Conservation (phyloP, 2,888 invertebrate genomes). For the Listrodromus nycthemerus region DNA sequence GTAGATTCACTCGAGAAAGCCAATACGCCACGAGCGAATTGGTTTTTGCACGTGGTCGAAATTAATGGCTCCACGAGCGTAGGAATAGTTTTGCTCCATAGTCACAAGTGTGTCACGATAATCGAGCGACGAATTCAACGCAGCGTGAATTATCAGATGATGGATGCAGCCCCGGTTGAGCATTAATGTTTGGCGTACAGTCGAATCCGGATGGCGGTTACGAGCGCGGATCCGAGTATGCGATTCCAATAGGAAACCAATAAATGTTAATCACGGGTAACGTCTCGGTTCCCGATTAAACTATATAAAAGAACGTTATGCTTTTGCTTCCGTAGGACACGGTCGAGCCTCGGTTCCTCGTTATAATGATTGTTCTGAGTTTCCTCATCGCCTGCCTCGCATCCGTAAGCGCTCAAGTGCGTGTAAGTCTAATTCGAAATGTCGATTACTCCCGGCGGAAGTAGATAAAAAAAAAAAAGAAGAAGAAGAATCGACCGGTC, state of each 20-base stretch:
- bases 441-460: not conserved
- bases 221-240: conserved; percentile 49
- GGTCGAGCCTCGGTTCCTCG: conserved; percentile 16
- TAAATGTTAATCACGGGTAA: conserved; percentile 43
- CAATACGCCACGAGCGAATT: conserved; percentile 17
- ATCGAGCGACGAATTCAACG: conserved; percentile 40
- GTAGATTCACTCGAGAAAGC: not conserved
- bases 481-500: not conserved
- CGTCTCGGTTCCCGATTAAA: conserved; percentile 34
- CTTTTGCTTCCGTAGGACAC: conserved; percentile 40
- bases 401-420: conserved; percentile 16
- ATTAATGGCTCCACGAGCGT: conserved; percentile 1
- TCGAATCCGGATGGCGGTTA: conserved; percentile 30
- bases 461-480: not conserved
- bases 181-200: conserved; percentile 41
- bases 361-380: conserved; percentile 48
- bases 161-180: not conserved
- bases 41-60: conserved; percentile 1
- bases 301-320: conserved; percentile 59
- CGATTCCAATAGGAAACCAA: conserved; percentile 21
- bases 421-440: conserved; percentile 37
- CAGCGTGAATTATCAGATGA: conserved; percentile 49
- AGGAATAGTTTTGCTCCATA: not conserved
- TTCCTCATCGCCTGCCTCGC: conserved; percentile 25
- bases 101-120: conserved; percentile 10